These are phyloP conservation scores for Centroberyx gerrardi DNA, from an alignment of 2,797 vertebrate genomes.

Conservation along the genomic window DNA sequence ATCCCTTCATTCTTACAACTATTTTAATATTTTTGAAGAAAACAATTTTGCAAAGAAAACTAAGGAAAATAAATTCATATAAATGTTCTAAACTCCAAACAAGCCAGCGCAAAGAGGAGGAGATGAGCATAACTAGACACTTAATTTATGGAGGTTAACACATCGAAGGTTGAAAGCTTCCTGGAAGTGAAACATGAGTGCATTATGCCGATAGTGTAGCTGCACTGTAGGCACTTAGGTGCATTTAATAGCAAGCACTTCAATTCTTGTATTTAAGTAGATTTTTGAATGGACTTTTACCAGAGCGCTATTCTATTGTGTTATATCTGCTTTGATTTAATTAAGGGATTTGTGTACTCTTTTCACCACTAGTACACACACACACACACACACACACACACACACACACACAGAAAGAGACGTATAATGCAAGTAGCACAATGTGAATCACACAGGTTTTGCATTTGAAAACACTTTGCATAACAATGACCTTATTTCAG, in stretches of 20 bases:
- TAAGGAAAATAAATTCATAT: neutral
- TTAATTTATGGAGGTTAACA: slow-evolving; percentile 65
- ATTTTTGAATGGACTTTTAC: slow-evolving; percentile 45
- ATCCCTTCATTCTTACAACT: no score
- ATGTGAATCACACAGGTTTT: neutral
- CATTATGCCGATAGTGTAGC: slow-evolving; percentile 26
- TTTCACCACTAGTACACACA: neutral
- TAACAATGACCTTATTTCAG: no score
- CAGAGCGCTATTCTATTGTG: slow-evolving; percentile 18
- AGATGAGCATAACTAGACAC: slow-evolving; percentile 40
- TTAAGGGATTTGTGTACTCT: slow-evolving; percentile 34
- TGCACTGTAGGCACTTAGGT: slow-evolving; percentile 51
- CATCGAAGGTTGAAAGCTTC: slow-evolving; percentile 72
- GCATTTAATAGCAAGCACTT: slow-evolving; percentile 40
- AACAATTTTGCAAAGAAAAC: slow-evolving; percentile 10
- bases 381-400: slow-evolving; percentile 12
- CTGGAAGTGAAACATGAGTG: slow-evolving; percentile 71
- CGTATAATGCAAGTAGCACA: neutral
- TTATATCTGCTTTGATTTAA: slow-evolving; percentile 56
- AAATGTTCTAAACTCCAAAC: neutral
- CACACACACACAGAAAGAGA: neutral
- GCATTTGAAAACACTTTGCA: neutral
- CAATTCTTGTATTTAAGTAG: slow-evolving; percentile 42
- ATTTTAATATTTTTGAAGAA: neutral
- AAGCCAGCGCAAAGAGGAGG: neutral